phyloP scores from a whole-genome alignment of 2,888 invertebrate genomes.

The Sphaerophoria taeniata region DNA sequence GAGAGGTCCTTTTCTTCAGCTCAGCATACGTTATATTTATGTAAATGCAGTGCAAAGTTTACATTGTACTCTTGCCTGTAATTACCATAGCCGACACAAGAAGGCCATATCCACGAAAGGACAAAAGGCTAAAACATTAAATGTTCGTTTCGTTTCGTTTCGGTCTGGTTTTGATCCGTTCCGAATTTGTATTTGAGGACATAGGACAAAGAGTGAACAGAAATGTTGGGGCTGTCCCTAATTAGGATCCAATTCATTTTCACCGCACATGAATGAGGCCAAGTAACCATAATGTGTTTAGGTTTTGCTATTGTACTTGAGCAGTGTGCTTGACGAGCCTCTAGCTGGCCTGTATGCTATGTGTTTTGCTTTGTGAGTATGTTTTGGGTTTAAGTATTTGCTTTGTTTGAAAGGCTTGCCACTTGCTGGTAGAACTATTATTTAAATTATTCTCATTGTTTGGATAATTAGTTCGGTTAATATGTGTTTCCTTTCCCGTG shows the following conservation, averaged over 20 bases:
- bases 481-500: slow-evolving; percentile 63
- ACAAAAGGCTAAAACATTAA: slow-evolving; percentile 72
- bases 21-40: slow-evolving; percentile 12
- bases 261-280: slow-evolving; percentile 71
- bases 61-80: slow-evolving; percentile 68
- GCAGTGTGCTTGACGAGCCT: slow-evolving; percentile 57
- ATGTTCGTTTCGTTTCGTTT: slow-evolving; percentile 48
- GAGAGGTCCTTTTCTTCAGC: slow-evolving; percentile 32
- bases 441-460: slow-evolving; percentile 70
- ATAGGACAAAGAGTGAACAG: slow-evolving; percentile 42
- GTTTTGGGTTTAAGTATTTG: slow-evolving; percentile 39
- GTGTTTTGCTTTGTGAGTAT: slow-evolving; percentile 6
- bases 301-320: slow-evolving; percentile 65
- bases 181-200: neutral
- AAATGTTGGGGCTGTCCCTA: slow-evolving; percentile 69
- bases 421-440: slow-evolving; percentile 57
- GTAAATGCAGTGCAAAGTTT: slow-evolving; percentile 66
- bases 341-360: slow-evolving; percentile 23
- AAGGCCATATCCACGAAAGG: slow-evolving; percentile 46
- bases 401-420: slow-evolving; percentile 30
- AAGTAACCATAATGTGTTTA: slow-evolving; percentile 71
- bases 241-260: slow-evolving; percentile 74
- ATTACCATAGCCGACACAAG: slow-evolving; percentile 50
- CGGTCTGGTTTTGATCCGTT: slow-evolving; percentile 38
- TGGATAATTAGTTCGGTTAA: slow-evolving; percentile 69